Percentiles rank a stretch among this genome's conserved stretches.
Conservation (phyloP, 2,888 invertebrate species). For the Acanthoscelides obtectus region DNA sequence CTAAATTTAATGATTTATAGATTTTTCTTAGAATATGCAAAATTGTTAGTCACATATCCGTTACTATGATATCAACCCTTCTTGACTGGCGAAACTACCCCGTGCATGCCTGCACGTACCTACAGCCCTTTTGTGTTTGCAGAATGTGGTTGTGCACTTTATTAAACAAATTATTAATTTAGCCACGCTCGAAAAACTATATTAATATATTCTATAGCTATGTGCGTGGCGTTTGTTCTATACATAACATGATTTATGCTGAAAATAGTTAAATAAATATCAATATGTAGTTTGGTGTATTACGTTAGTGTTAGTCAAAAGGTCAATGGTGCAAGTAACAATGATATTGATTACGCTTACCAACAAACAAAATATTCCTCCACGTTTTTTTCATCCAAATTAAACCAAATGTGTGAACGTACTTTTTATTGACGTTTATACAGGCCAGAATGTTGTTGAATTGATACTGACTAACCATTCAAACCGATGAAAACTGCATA, state of each 20-base stretch:
- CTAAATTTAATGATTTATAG: too few relatives aligned
- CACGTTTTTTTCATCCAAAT: too few relatives aligned
- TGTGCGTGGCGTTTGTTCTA: background rate
- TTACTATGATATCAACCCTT: too few relatives aligned
- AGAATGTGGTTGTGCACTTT: conserved; percentile 24
- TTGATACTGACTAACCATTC: too few relatives aligned
- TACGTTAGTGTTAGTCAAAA: background rate
- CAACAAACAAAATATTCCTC: too few relatives aligned
- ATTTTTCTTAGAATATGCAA: too few relatives aligned
- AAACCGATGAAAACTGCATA: too few relatives aligned
- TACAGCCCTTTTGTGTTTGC: conserved; percentile 11
- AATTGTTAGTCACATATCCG: too few relatives aligned
- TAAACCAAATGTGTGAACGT: too few relatives aligned
- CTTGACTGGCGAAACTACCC: background rate
- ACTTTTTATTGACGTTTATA: too few relatives aligned
- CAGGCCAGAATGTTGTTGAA: too few relatives aligned
- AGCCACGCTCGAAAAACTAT: conserved; percentile 2
- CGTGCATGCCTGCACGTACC: background rate
- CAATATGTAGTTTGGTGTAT: background rate
- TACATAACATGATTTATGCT: background rate
- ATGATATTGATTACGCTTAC: background rate
- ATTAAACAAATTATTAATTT: conserved; percentile 27
- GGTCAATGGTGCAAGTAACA: background rate
- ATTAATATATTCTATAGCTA: background rate
- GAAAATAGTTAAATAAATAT: background rate